Evolutionary conservation across 2,888 invertebrate genomes (phyloP).

Genomic region (Panzeria rudis): DNA sequence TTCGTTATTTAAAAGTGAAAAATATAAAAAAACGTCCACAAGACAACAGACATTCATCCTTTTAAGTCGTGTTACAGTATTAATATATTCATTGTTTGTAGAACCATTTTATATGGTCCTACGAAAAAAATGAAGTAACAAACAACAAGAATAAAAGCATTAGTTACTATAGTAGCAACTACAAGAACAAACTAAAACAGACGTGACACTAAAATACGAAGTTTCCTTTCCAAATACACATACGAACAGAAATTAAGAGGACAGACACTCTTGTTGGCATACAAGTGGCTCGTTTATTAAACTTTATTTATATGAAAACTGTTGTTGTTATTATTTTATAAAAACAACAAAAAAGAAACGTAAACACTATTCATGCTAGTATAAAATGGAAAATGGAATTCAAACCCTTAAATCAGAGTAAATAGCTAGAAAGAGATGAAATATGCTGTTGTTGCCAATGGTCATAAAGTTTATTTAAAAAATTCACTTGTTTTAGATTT

Average conservation of each 20-base stretch:
- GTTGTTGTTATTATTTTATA: conserved; percentile 35
- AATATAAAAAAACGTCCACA: neutral
- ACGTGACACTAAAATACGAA: conserved; percentile 62
- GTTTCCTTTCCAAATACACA: conserved; percentile 39
- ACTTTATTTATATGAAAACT: conserved; percentile 52
- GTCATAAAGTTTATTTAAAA: conserved; percentile 62
- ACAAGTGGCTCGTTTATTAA: conserved; percentile 72
- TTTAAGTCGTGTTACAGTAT: conserved; percentile 47
- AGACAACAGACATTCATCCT: conserved; percentile 37
- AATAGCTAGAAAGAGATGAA: conserved; percentile 1
- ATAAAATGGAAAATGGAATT: conserved; percentile 37
- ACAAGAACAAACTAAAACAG: conserved; percentile 49
- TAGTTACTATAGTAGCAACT: neutral
- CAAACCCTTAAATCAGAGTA: conserved; percentile 22
- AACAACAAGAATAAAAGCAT: conserved; percentile 7
- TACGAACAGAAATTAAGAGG: neutral
- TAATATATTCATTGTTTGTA: conserved; percentile 61
- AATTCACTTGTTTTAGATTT: conserved; percentile 57
- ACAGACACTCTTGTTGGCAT: conserved; percentile 58
- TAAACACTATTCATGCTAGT: conserved; percentile 15
- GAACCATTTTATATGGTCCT: conserved; percentile 25
- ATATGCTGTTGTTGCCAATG: conserved; percentile 53
- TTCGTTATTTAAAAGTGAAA: neutral
- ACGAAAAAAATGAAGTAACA: conserved; percentile 40
- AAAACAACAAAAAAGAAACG: neutral